Conservation (phyloP, 2,888 invertebrate genomes). For the Portevinia maculata region DNA sequence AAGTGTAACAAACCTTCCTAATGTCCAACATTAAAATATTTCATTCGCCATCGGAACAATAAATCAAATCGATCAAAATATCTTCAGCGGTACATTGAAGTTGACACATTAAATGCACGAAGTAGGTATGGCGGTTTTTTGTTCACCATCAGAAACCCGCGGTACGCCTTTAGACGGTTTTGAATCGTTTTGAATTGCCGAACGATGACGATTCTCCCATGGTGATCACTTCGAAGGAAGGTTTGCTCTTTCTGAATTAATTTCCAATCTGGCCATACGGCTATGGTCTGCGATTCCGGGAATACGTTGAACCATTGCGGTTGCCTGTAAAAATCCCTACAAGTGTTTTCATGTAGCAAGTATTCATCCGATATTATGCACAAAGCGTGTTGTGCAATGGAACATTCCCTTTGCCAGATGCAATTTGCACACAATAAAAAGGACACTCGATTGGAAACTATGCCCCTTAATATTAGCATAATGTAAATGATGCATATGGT, state of each 20-base stretch:
- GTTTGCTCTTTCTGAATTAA: constrained; percentile 40
- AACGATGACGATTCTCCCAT: constrained; percentile 30
- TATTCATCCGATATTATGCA: constrained; percentile 20
- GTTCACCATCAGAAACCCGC: neutral
- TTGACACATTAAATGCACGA: constrained; percentile 76
- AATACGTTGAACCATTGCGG: constrained; percentile 1
- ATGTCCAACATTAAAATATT: constrained; percentile 76
- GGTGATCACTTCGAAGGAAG: constrained; percentile 34
- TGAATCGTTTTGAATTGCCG: constrained; percentile 11
- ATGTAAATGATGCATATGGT: constrained; percentile 5
- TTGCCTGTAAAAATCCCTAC: constrained; percentile 5
- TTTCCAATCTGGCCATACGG: constrained; percentile 10
- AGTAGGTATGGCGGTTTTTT: constrained; percentile 66
- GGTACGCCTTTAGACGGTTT: constrained; percentile 30
- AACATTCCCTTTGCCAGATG: constrained; percentile 12
- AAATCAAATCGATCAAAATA: constrained; percentile 77
- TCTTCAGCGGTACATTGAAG: constrained; percentile 71
- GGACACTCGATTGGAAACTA: constrained; percentile 26
- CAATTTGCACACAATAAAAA: constrained; percentile 75
- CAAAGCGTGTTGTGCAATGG: constrained; percentile 8
- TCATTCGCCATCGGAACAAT: constrained; percentile 66
- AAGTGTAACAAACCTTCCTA: constrained; percentile 69
- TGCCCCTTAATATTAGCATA: constrained; percentile 40
- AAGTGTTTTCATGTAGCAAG: constrained; percentile 13
- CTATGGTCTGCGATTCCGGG: constrained; percentile 13